Base-by-base conservation (phyloP, 2,113 vertebrate genomes). In the Bubo blakistoni region DNA sequence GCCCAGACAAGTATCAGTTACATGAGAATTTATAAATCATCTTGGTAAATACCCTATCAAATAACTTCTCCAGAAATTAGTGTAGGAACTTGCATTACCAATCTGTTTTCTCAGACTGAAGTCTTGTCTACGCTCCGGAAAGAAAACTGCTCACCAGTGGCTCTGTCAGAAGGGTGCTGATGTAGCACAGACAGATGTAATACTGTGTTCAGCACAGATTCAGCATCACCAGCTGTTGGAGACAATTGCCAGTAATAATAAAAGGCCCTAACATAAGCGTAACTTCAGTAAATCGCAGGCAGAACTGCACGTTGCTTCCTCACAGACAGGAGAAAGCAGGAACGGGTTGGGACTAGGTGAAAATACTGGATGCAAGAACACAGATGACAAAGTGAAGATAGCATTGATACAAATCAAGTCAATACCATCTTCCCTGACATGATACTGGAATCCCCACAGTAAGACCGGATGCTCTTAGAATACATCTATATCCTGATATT, bases 31-130 rank as follows among this genome's bases (percentile, higher is more conserved):
- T 92, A 79, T 52, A 91, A 73, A 95, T 92, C 73, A 81, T 62
- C 78, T 80, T 55, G 21, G 86, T 72, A 95, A 97, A 94, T 72
- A 79, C 40, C 58, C 77, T 91, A 81, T 81, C 86, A 89, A 79
- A 85, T 79, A 79, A 87, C 91, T 95, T 89, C 38, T 89, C 57
- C 65, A 57, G 73, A 62, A 96, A 86, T 54, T 69, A 86, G 71
- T 83, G 72, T 13, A 73, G 82, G 58, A 94, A n/a, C 73, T 86
- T 46, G 14, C 83, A 88, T 22, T 51, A 44, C 67, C 70, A 55
- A 94, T 58, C n/a, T 84, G 30, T 86, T 92, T 91, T 44, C 55
- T 81, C 80, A 88, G 86, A 52, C 65, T 55, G 1, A 82, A 82
- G 72, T 13, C 82, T 72, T 69, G 57, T 27, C 90, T 65, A 54